These are phyloP conservation scores for Hemiscyllium ocellatum DNA, from an alignment of 2,113 vertebrate genomes.

Conservation along the genomic window DNA sequence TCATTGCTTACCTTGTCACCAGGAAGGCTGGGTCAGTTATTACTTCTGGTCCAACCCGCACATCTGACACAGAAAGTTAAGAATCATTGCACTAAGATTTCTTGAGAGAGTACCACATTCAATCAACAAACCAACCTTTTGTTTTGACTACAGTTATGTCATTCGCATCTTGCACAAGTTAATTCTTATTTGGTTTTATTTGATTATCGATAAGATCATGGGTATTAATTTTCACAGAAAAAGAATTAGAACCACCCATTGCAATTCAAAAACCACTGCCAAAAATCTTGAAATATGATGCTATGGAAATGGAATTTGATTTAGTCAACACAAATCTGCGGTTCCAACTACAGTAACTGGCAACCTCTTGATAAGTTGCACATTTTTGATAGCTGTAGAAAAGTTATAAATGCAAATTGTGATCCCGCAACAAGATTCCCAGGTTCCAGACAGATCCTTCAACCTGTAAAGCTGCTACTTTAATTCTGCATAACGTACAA, in stretches of 20 bases:
- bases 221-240: neutral
- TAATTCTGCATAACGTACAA: neutral
- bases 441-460: neutral
- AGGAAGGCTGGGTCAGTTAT: slow-evolving; percentile 86
- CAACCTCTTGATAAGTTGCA: neutral
- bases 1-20: slow-evolving; percentile 62
- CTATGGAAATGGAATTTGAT: neutral
- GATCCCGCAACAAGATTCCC: neutral
- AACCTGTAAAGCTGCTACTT: neutral
- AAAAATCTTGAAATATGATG: neutral
- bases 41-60: slow-evolving; percentile 90
- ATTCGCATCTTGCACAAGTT: neutral
- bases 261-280: neutral
- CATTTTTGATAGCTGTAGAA: neutral
- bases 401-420: neutral
- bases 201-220: neutral
- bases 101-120: neutral
- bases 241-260: neutral
- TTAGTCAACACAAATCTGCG: neutral
- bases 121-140: neutral
- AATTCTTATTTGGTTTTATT: neutral
- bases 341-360: neutral
- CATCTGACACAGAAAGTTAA: slow-evolving; percentile 60
- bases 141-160: neutral
- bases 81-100: slow-evolving; percentile 12